Base-by-base conservation (phyloP, 2,888 invertebrate species). In the Hypsopygia costalis region DNA sequence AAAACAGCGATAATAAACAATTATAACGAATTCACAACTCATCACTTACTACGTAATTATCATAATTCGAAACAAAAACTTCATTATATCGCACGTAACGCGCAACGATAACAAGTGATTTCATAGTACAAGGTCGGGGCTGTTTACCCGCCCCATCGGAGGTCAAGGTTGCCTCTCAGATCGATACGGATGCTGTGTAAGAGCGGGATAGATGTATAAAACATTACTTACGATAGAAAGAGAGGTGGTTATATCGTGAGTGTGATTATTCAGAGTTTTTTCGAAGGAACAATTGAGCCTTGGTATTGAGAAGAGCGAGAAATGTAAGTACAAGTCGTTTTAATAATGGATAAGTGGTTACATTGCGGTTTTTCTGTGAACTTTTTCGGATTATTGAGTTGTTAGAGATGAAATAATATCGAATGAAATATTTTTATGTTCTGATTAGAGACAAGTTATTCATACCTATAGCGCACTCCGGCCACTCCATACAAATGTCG, bases 101-200 rank as follows among this genome's bases (percentile, higher is more conserved):
- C 20, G 28, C 20, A 41, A 39, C 41, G 42, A 43, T 43, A 44
- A 41, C 31, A 42, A 30, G 40, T 31, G 40, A 34, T 43, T 30
- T 41, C 46, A 28, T 36, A 11, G 54, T 49, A 51, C 75, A 77
- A 80, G 78, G 80, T 75, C 78, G 61, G 58, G 52, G 56, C 57
- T 69, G 65, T 72, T 64, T 69, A 63, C 59, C 53, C 61, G 49
- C 47, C 20, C 46, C 44, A 34, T 34, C 51, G 56, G 71, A 74
- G 82, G 81, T 83, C 86, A 88, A 79, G 87, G 85, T 55, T 63
- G 41, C 12, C n/a, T 34, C 16, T 25, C 48, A 46, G 78, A 82
- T 87, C 87, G 81, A 87, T 87, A 81, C 63, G 76, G 87, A 86
- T 78, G 86, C 87, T 87, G 87, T 46, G 65, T 16, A 52, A 36